Evolutionary conservation across 2,888 invertebrate genomes (phyloP).

Genomic region (Epinotia nisella): DNA sequence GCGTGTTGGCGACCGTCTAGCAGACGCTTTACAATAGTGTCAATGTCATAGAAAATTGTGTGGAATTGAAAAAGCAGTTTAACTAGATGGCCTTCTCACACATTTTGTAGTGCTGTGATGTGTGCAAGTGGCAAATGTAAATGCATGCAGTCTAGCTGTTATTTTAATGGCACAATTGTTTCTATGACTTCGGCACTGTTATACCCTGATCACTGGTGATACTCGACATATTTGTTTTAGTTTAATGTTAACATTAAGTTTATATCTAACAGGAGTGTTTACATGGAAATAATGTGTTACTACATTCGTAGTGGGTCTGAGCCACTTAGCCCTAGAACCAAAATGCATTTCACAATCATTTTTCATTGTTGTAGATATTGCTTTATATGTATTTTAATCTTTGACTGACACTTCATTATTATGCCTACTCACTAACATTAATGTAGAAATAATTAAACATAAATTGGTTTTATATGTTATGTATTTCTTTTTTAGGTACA

Average conservation of each 20-base stretch:
- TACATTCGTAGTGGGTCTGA: slow-evolving; percentile 41
- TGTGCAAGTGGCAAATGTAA: neutral
- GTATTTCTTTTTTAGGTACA: slow-evolving; percentile 67
- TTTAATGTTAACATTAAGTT: slow-evolving; percentile 40
- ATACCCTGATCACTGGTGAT: slow-evolving; percentile 34
- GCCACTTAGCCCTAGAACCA: slow-evolving; percentile 15
- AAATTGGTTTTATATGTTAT: slow-evolving; percentile 55
- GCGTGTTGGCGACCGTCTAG: too few relatives aligned
- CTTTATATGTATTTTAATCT: slow-evolving; percentile 38
- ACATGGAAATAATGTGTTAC: slow-evolving; percentile 43
- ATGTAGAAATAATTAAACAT: slow-evolving; percentile 46
- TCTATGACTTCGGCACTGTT: neutral
- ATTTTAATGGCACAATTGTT: slow-evolving; percentile 1
- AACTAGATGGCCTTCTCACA: neutral
- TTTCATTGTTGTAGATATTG: slow-evolving; percentile 24
- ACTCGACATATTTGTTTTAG: slow-evolving; percentile 29
- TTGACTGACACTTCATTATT: slow-evolving; percentile 52
- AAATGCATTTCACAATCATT: slow-evolving; percentile 37
- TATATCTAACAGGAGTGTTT: slow-evolving; percentile 27
- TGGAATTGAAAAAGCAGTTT: neutral
- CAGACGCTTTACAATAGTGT: too few relatives aligned
- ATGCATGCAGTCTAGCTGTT: neutral
- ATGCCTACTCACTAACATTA: slow-evolving; percentile 41
- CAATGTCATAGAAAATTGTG: neutral
- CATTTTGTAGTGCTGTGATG: neutral